Conservation (phyloP, 1,140 invertebrate species). For the Drosophila simulans region DNA sequence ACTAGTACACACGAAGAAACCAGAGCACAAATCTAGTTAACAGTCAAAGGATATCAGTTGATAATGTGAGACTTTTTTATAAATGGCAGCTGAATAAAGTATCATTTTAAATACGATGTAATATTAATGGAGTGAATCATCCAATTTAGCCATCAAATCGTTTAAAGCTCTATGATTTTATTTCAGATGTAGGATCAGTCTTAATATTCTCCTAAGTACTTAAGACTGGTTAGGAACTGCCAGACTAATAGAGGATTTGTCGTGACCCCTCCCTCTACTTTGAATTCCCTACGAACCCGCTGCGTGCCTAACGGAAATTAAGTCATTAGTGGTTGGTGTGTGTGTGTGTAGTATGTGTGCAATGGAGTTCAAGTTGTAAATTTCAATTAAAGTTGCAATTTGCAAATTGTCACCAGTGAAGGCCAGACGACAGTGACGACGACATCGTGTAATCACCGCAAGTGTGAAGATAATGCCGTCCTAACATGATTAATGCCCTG, state of each 20-base stretch:
- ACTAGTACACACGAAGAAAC: constrained; percentile 16
- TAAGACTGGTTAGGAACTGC: constrained; percentile 49
- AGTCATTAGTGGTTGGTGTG: constrained; percentile 57
- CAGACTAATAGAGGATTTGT: constrained; percentile 15
- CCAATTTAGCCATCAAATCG: neutral
- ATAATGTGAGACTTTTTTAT: neutral
- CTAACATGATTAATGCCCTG: constrained; percentile 70
- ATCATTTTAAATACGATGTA: too few species aligned
- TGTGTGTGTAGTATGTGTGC: constrained; percentile 6
- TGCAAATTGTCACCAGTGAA: constrained; percentile 66
- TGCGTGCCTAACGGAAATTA: constrained; percentile 76
- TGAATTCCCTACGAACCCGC: constrained; percentile 5
- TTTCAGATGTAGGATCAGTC: neutral
- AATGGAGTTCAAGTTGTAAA: constrained; percentile 38
- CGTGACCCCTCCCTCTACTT: neutral
- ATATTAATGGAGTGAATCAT: too few species aligned
- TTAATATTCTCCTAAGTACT: constrained; percentile 22
- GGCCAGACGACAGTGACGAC: constrained; percentile 12
- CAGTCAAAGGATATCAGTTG: neutral
- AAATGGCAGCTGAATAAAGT: too few species aligned
- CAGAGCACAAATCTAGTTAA: neutral
- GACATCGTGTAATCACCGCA: constrained; percentile 61
- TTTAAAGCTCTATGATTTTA: too few species aligned
- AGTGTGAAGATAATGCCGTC: constrained; percentile 72
- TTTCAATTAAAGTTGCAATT: constrained; percentile 79